Percentiles rank a stretch among this genome's conserved stretches.
These are phyloP conservation scores for Phyto melanocephala DNA, from an alignment of 2,888 invertebrate genomes.

Conservation along the genomic window DNA sequence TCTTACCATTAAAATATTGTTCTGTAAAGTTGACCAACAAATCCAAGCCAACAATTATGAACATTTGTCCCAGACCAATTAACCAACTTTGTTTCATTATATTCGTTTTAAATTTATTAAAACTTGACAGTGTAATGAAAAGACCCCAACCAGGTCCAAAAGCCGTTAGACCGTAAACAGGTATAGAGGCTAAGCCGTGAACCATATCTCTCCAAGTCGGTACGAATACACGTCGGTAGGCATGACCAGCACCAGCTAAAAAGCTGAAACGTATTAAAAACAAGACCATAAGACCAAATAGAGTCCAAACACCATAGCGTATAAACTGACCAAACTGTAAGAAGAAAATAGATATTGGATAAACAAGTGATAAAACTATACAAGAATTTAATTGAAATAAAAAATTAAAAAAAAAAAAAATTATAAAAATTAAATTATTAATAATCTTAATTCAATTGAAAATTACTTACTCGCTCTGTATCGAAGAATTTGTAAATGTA, in stretches of 20 bases:
- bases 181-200: conserved; percentile 50
- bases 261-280: conserved; percentile 71
- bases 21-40: conserved; percentile 84
- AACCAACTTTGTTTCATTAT: conserved; percentile 80
- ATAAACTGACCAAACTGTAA: conserved; percentile 71
- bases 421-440: not conserved
- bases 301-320: conserved; percentile 68
- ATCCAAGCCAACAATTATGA: conserved; percentile 79
- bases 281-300: conserved; percentile 67
- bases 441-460: too few relatives aligned
- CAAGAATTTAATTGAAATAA: not conserved
- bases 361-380: too few relatives aligned
- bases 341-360: too few relatives aligned
- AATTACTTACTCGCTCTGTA: conserved; percentile 66
- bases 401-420: not conserved
- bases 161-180: conserved; percentile 82
- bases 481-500: conserved; percentile 70
- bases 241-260: conserved; percentile 68
- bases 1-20: conserved; percentile 79
- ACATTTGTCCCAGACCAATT: conserved; percentile 71
- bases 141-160: conserved; percentile 93
- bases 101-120: conserved; percentile 86
- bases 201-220: conserved; percentile 38
- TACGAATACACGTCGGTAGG: conserved; percentile 57
- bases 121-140: conserved; percentile 89